Base-by-base conservation (phyloP, 2,888 invertebrate genomes). In the Galerucella nymphaeae region DNA sequence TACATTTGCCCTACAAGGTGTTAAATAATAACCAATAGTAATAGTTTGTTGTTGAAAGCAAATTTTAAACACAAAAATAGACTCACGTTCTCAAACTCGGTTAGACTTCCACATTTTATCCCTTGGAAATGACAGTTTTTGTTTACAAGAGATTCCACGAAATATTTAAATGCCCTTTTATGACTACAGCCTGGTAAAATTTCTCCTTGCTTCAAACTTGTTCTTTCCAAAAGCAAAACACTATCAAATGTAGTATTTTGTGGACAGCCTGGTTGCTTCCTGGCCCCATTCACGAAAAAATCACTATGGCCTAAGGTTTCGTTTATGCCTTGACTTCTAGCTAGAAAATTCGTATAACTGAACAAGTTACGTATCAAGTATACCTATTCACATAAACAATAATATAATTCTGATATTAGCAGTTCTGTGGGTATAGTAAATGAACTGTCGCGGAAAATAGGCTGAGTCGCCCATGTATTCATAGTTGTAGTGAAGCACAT, bases 91-190 rank as follows among this genome's bases (percentile, higher is more conserved):
- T 78, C 38, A 75, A 86, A 87, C 10, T 83, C 74, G 10, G 80
- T 74, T 69, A 84, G 85, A 76, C 76, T 83, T 4, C 75, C 66
- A 75, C 87, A 87, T 10, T 78, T 75, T 42, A 87, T 81, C 9
- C 87, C 88, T 61, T 86, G 78, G 77, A 86, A 87, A 13, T 79
- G 78, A 72, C 87, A 87, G 11, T 83, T 81, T n/a, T 77, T 76
- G 57, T 81, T 79, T 50, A 82, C 79, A 41, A 86, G 59, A 2
- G 86, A 78, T 74, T 87, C 87, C 38, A 87, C 85, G 73, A 86
- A 87, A 79, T 87, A 87, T 74, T 87, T 87, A 68, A 85, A 85
- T 3, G 87, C 80, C 48, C 87, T 78, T 75, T 87, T 87, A 76
- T 87, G 87, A 66, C 85, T 86, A 75, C 88, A 88, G 2, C 85